Evolutionary conservation across 2,888 invertebrate species (phyloP), one percentile per base, ranked within the genome.

Genomic region (Pseudococcus viburni): DNA sequence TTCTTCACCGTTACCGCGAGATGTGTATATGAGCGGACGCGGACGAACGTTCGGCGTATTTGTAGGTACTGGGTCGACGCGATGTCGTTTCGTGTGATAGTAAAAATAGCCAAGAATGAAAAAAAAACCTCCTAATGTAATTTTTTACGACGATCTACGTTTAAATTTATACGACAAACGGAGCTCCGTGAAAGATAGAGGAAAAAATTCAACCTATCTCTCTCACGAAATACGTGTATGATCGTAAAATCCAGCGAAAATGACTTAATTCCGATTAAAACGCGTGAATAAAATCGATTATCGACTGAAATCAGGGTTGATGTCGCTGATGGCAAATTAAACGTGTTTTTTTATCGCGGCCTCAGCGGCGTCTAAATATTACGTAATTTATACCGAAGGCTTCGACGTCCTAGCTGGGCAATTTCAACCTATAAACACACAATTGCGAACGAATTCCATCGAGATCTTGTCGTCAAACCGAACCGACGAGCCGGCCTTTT

Each of bases 261-360:
- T 83, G 46, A 83, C 80, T 83, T 46, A 83, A 83, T 83, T 83
- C 80, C 42, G 80, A 46, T 46, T 46, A 19, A 33, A 77, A 42
- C 46, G 80, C 80, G 80, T 46, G 80, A 83, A 83, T 83, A 83
- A 83, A 46, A 83, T 83, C 39, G 39, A 83, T 83, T 83, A 46
- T 83, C 80, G 46, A 19, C 73, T 73, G 73, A 73, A 73, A 73
- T 73, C 73, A 39, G 73, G 73, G 73, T 83, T 46, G 80, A 83
- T 46, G 80, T 83, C 80, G 80, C 80, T 46, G 73, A 83, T 83
- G 80, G 42, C 80, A 83, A 83, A 83, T 83, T 83, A 42, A 83
- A 22, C 80, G 42, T 46, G 46, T 83, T 46, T 83, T 46, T 83
- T 46, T 42, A 46, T 83, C 80, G 80, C 64, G 64, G 64, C 64